phyloP scores from a whole-genome alignment of 2,113 vertebrate genomes.

The Symphodus melops region DNA sequence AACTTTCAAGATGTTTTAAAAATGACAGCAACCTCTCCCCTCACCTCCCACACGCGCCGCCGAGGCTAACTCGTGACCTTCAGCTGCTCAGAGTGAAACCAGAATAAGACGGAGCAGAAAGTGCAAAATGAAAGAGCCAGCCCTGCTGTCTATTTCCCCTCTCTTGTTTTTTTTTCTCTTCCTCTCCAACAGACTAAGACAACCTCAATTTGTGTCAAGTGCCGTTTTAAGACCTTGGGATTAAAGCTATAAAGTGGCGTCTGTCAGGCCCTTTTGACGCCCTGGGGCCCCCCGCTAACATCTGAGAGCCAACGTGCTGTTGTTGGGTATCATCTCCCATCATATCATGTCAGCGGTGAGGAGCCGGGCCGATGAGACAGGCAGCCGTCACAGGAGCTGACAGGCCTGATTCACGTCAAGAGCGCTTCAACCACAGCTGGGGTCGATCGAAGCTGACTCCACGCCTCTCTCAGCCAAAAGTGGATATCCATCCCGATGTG shows the following conservation, averaged over 20 bases:
- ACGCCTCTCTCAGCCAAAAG: slow-evolving; percentile 85
- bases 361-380: slow-evolving; percentile 87
- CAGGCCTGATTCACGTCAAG: slow-evolving; percentile 94
- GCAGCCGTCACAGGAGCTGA: slow-evolving; percentile 92
- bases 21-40: not conserved
- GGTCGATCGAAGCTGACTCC: slow-evolving; percentile 90
- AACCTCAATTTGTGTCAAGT: slow-evolving; percentile 99
- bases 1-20: not conserved
- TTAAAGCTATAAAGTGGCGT: slow-evolving; percentile 98
- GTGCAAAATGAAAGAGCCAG: not conserved
- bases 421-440: slow-evolving; percentile 89
- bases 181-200: slow-evolving; percentile 86
- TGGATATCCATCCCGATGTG: slow-evolving; percentile 84
- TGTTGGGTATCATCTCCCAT: slow-evolving; percentile 99
- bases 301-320: slow-evolving; percentile 81
- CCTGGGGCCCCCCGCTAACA: slow-evolving; percentile 86
- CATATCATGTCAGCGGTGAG: slow-evolving; percentile 90
- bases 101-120: slow-evolving; percentile 79
- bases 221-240: slow-evolving; percentile 95
- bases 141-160: slow-evolving; percentile 36
- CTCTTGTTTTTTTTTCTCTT: slow-evolving; percentile 55
- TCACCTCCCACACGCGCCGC: slow-evolving; percentile 79
- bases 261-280: slow-evolving; percentile 88
- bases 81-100: slow-evolving; percentile 83
- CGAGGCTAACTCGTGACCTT: slow-evolving; percentile 86